A percentile compares a stretch with the other conserved stretches of the same genome.
Conservation (phyloP, 1,140 invertebrate species). For the Drosophila arizonae region DNA sequence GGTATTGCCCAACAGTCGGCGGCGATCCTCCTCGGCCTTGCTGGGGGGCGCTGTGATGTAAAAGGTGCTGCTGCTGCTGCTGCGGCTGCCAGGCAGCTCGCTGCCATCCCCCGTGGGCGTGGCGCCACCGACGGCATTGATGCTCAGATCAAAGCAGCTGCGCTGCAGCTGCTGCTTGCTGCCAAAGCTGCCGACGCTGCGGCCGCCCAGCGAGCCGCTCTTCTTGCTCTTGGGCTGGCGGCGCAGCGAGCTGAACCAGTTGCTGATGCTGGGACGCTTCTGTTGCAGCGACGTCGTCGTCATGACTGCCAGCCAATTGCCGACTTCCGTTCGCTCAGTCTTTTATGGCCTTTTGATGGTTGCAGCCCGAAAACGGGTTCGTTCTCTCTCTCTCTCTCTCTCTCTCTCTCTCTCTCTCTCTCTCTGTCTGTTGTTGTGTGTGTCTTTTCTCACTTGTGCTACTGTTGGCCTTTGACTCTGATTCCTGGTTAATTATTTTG, state of each 20-base stretch:
- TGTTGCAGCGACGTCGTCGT: slow-evolving; percentile 67
- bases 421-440: too few species aligned
- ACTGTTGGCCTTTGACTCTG: slow-evolving; percentile 15
- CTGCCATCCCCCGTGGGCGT: not conserved
- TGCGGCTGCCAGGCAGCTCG: slow-evolving; percentile 39
- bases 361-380: slow-evolving; percentile 1
- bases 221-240: slow-evolving; percentile 85
- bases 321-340: slow-evolving; percentile 49
- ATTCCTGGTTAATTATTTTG: slow-evolving; percentile 37
- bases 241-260: slow-evolving; percentile 90
- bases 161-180: slow-evolving; percentile 79
- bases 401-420: not conserved
- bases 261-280: slow-evolving; percentile 86
- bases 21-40: slow-evolving; percentile 54
- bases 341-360: slow-evolving; percentile 18
- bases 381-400: not conserved
- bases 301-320: slow-evolving; percentile 32
- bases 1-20: slow-evolving; percentile 33
- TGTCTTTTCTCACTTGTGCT: slow-evolving; percentile 1
- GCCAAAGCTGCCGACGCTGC: slow-evolving; percentile 51
- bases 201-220: slow-evolving; percentile 23
- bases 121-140: not conserved
- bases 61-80: slow-evolving; percentile 66
- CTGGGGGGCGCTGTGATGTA: slow-evolving; percentile 37
- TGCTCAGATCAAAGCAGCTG: slow-evolving; percentile 78